A percentile compares a stretch with the other conserved stretches of the same genome.
phyloP scores from a whole-genome alignment of 37 sponge, comb jelly and placozoan species.

The Ianthella basta region DNA sequence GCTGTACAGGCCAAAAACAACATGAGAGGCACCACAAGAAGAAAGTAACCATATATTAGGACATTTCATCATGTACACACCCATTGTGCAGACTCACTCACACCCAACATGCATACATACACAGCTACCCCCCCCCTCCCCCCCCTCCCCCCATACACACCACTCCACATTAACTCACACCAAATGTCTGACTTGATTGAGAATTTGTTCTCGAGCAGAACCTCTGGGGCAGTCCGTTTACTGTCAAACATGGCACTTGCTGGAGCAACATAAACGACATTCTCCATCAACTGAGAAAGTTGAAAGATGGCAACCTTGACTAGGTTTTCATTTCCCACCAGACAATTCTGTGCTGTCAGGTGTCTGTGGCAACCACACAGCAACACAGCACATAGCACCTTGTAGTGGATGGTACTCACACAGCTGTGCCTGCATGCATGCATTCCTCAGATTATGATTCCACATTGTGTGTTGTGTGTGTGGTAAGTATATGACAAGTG shows the following conservation, averaged over 20 bases:
- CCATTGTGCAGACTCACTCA: background rate
- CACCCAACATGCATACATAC: background rate
- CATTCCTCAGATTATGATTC: no score
- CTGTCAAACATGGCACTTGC: constrained; percentile 96
- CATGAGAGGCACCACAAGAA: background rate
- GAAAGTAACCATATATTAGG: background rate
- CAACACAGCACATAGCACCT: background rate
- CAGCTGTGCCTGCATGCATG: background rate
- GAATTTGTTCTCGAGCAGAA: constrained; percentile 92
- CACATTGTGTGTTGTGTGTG: background rate
- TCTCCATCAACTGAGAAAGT: constrained; percentile 85
- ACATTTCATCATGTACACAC: background rate
- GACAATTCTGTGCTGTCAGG: constrained; percentile 94
- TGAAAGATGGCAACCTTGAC: constrained; percentile 98
- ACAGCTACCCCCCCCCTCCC: background rate
- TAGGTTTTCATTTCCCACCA: constrained; percentile 87
- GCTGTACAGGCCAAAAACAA: constrained; percentile 54
- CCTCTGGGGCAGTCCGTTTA: constrained; percentile 99
- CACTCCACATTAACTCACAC: constrained; percentile 71
- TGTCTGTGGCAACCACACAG: constrained; percentile 61
- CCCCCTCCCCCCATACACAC: background rate
- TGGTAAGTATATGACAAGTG: background rate
- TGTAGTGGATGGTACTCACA: background rate
- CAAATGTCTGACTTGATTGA: constrained; percentile 95
- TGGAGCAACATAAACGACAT: constrained; percentile 89